Evolutionary conservation across 1,140 invertebrate species (phyloP).

Genomic region (Acromyrmex charruanus): DNA sequence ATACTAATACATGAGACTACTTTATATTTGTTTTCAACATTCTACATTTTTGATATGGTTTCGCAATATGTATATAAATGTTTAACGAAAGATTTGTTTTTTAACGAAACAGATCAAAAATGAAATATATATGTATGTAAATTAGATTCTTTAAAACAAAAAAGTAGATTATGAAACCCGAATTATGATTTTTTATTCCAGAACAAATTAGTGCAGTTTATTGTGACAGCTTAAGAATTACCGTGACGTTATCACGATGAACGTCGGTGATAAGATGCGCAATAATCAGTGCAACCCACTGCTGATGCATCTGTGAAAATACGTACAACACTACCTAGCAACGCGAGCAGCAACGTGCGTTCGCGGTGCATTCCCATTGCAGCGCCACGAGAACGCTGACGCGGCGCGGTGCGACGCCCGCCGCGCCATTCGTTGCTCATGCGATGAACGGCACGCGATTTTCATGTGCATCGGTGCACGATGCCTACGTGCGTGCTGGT

Average conservation of each 20-base stretch:
- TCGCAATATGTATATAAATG: not conserved
- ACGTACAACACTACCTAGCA: not conserved
- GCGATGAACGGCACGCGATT: conserved; percentile 25
- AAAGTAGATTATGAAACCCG: not conserved
- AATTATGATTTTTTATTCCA: not conserved
- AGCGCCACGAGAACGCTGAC: not conserved
- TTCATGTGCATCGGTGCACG: conserved; percentile 42
- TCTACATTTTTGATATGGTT: not conserved
- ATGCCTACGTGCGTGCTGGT: conserved; percentile 5
- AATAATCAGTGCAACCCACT: not conserved
- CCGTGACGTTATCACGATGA: not conserved
- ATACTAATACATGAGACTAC: not conserved
- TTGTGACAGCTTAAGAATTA: not conserved
- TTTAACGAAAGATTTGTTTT: not conserved
- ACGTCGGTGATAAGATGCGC: not conserved
- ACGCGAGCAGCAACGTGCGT: not conserved
- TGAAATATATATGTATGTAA: not conserved
- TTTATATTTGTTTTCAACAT: not conserved
- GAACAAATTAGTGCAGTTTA: not conserved
- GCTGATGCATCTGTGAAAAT: not conserved
- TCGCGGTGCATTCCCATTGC: not conserved
- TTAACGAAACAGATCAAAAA: not conserved
- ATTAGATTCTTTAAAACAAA: not conserved
- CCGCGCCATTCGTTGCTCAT: not conserved
- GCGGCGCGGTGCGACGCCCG: not conserved